Conservation (phyloP, 1,140 invertebrate species). For the Cylas formicarius region DNA sequence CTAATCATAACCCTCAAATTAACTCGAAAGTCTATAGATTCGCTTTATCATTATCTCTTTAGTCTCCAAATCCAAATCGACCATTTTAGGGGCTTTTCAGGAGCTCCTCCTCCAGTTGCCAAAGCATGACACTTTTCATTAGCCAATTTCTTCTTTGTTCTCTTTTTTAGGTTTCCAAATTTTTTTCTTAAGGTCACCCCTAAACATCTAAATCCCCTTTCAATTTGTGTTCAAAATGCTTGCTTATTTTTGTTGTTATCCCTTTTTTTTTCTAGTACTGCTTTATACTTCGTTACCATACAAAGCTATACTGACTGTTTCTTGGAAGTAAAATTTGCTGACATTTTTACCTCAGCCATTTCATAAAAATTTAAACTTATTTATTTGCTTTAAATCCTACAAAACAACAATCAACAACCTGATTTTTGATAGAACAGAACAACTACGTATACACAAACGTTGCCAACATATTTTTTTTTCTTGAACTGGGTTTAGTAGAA, state of each 20-base stretch:
- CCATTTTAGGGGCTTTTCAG: not conserved
- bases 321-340: slow-evolving; percentile 2
- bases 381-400: too few species aligned
- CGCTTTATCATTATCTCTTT: not conserved
- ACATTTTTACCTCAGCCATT: too few species aligned
- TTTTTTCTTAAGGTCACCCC: slow-evolving; percentile 3
- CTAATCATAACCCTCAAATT: slow-evolving; percentile 9
- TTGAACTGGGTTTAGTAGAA: too few species aligned
- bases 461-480: too few species aligned
- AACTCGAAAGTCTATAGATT: not conserved
- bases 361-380: too few species aligned
- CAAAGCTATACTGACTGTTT: slow-evolving; percentile 1
- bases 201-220: slow-evolving; percentile 2
- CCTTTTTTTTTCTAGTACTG: slow-evolving; percentile 4
- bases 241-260: not conserved
- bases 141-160: slow-evolving; percentile 4
- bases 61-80: not conserved
- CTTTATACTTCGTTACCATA: slow-evolving; percentile 1
- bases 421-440: too few species aligned
- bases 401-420: too few species aligned
- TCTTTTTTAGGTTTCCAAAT: slow-evolving; percentile 6
- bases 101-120: slow-evolving; percentile 6
- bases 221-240: slow-evolving; percentile 5
- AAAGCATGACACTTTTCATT: slow-evolving; percentile 5
- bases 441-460: too few species aligned